Evolutionary conservation across 2,888 invertebrate species (phyloP).

Genomic region (Eupithecia subfuscata): DNA sequence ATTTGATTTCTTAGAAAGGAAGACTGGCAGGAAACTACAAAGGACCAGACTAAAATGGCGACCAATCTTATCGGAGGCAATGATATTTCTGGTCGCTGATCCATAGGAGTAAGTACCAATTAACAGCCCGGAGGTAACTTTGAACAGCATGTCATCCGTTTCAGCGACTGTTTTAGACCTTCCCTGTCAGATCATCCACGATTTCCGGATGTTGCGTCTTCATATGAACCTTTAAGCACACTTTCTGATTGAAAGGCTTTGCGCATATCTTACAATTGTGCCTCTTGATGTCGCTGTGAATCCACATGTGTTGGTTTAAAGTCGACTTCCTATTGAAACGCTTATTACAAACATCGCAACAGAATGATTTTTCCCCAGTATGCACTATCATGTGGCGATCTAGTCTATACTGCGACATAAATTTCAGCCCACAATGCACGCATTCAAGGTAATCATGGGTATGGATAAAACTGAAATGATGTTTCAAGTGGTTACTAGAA

Average conservation of each 20-base stretch:
- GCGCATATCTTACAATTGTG: conserved; percentile 64
- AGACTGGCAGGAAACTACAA: background rate
- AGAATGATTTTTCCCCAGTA: conserved; percentile 73
- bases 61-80: background rate
- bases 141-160: background rate
- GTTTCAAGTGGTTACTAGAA: conserved; percentile 52
- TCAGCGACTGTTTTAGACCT: background rate
- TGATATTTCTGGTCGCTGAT: too few species aligned
- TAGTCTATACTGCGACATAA: conserved; percentile 70
- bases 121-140: background rate
- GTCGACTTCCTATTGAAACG: conserved; percentile 67
- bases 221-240: conserved; percentile 68
- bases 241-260: conserved; percentile 64
- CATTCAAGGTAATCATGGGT: conserved; percentile 60
- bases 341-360: conserved; percentile 76
- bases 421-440: conserved; percentile 66
- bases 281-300: conserved; percentile 67
- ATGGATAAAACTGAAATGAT: conserved; percentile 64
- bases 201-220: conserved; percentile 67
- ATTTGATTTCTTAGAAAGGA: background rate
- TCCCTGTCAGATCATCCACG: conserved; percentile 35
- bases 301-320: conserved; percentile 69
- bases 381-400: conserved; percentile 76
- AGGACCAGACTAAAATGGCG: background rate
- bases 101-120: background rate